phyloP scores from a whole-genome alignment of 2,888 invertebrate species.

The Nomada hirtipes region DNA sequence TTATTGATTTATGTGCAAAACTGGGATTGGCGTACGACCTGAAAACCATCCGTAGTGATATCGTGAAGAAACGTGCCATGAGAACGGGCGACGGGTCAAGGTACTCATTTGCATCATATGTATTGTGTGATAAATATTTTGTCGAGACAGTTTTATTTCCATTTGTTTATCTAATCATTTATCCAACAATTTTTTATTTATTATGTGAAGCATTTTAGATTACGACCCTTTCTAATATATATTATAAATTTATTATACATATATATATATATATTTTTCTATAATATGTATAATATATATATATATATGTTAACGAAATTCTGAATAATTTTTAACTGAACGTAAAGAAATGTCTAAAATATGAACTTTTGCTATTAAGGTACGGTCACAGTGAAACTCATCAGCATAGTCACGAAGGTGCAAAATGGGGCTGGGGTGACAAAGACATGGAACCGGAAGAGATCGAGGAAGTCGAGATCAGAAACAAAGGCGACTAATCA shows the following conservation, averaged over 20 bases:
- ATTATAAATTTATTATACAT: too few relatives aligned
- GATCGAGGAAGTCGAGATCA: constrained; percentile 83
- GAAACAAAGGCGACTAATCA: constrained; percentile 77
- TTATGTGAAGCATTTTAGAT: too few relatives aligned
- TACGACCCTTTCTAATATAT: too few relatives aligned
- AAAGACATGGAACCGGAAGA: constrained; percentile 90
- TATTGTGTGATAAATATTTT: neutral
- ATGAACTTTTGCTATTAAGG: constrained; percentile 61
- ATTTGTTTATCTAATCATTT: too few relatives aligned
- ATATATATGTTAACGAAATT: too few relatives aligned
- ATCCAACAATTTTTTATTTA: too few relatives aligned
- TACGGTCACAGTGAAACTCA: constrained; percentile 80
- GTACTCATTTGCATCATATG: constrained; percentile 53
- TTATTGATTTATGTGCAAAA: constrained; percentile 89
- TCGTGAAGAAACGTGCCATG: constrained; percentile 89
- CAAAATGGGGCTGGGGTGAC: constrained; percentile 94
- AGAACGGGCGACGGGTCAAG: constrained; percentile 91
- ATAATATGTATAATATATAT: too few relatives aligned
- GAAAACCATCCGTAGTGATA: constrained; percentile 90
- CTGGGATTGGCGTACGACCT: constrained; percentile 94
- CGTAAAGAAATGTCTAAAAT: neutral
- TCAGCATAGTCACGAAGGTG: constrained; percentile 84
- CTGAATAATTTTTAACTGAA: too few relatives aligned
- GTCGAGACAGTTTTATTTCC: too few relatives aligned
- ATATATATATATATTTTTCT: too few relatives aligned